A percentile compares a stretch with the other conserved stretches of the same genome.
phyloP scores from a whole-genome alignment of 2,888 invertebrate genomes.

The Leptinotarsa peninsularis region DNA sequence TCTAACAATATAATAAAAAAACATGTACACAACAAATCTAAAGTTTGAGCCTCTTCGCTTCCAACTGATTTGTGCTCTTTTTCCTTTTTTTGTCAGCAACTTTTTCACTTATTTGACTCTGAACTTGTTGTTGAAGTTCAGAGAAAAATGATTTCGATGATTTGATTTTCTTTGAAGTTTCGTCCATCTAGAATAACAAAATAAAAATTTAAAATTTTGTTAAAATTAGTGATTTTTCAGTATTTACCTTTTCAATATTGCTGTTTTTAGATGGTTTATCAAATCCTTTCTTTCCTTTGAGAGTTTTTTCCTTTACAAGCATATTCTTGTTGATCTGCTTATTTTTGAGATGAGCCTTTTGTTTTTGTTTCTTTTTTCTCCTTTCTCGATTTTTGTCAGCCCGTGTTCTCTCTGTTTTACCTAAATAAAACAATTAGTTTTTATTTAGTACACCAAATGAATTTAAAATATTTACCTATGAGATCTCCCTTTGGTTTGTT shows the following conservation, averaged over 20 bases:
- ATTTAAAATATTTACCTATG: conserved; percentile 59
- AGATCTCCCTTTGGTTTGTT: conserved; percentile 69
- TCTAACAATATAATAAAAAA: not conserved
- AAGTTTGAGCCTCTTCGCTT: conserved; percentile 36
- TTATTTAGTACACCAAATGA: not conserved
- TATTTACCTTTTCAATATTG: conserved; percentile 71
- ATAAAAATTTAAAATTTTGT: not conserved
- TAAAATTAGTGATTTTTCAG: not conserved
- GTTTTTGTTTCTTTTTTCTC: conserved; percentile 86
- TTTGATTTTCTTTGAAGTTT: conserved; percentile 69
- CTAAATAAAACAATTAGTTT: conserved; percentile 50
- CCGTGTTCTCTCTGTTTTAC: conserved; percentile 82
- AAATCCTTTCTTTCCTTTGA: conserved; percentile 70
- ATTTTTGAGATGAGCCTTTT: conserved; percentile 69
- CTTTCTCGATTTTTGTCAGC: conserved; percentile 92
- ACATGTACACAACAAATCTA: conserved; percentile 16
- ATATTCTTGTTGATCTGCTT: conserved; percentile 65
- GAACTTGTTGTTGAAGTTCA: conserved; percentile 83
- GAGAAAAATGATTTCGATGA: conserved; percentile 89
- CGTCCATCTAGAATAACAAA: conserved; percentile 63
- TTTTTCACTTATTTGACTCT: conserved; percentile 69
- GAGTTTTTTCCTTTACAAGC: conserved; percentile 49
- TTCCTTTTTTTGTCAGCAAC: conserved; percentile 52
- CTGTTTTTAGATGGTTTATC: conserved; percentile 74
- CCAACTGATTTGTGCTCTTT: conserved; percentile 29